A percentile compares a stretch with the other conserved stretches of the same genome.
Conservation (phyloP, 2,113 vertebrate species). For the Macrotis lagotis region DNA sequence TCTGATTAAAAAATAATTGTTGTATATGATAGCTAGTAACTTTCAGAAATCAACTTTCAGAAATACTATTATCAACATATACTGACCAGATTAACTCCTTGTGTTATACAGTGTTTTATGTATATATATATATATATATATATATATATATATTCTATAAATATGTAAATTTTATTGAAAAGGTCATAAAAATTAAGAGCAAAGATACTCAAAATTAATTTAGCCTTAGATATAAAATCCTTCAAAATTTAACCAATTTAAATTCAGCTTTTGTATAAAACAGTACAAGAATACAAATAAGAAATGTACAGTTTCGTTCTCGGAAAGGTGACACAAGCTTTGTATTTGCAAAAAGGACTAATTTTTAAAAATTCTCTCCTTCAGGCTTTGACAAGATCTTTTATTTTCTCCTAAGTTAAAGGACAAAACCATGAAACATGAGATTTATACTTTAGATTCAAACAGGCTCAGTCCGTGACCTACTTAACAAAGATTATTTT, state of each 20-base stretch:
- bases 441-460: conserved; percentile 38
- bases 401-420: conserved; percentile 40
- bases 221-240: not conserved
- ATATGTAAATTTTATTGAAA: not conserved
- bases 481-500: conserved; percentile 66
- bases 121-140: no score
- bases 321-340: not conserved
- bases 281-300: not conserved
- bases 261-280: not conserved
- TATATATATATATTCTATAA: no score
- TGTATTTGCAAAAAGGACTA: not conserved
- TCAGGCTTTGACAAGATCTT: not conserved
- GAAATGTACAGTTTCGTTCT: not conserved
- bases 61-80: not conserved
- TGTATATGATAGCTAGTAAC: not conserved
- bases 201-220: not conserved
- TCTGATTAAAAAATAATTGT: not conserved
- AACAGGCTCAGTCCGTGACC: conserved; percentile 59
- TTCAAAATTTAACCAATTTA: not conserved
- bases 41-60: not conserved
- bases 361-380: not conserved
- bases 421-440: conserved; percentile 37
- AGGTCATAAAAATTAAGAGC: not conserved
- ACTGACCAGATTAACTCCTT: not conserved
- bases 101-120: not conserved